Evolutionary conservation across 2,797 vertebrate species (phyloP), one percentile per base, ranked within the genome.

Genomic region (Schizopygopsis malacanthus): DNA sequence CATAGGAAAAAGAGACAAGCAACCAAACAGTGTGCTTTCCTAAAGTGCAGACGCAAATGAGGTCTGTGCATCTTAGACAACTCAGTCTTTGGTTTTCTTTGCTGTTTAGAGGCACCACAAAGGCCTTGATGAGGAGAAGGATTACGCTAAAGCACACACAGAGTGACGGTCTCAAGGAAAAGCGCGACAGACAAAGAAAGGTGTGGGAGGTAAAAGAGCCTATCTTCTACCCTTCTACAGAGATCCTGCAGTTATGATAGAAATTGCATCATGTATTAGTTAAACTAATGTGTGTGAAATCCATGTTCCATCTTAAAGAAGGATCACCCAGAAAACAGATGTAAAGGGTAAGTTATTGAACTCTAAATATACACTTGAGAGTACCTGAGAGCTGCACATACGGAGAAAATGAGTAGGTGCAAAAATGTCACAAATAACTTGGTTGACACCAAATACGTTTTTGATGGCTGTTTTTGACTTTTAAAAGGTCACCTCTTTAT

Each of bases 321-420:
- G 81, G 90, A 90, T 90, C 54, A 22, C 61, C 45, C 50, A 71
- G 39, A 28, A 72, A 45, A 86, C 54, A 65, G 47, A 33, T 72
- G 63, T 79, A 59, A 79, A 84, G 75, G 89, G 89, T 89, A 90
- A 83, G 89, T 84, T 83, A 56, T 61, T 41, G 37, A 77, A 80
- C 88, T 87, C 54, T 78, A 84, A 91, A 91, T 92, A 92, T 93
- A 92, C 83, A 91, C 88, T 85, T 90, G 87, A 88, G 11, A 22
- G 73, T 43, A 86, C n/a, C 71, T 67, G 71, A 65, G 16, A 69
- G 43, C 43, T 63, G 8, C 33, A 59, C 39, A 52, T 45, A n/a
- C 25, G n/a, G n/a, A 59, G 67, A 56, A 56, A 69, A 77, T 79
- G 41, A 61, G 67, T 28, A 76, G 16, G n/a, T 79, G 83, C 33